Evolutionary conservation across 1,140 invertebrate species (phyloP), one percentile per base, ranked within the genome.

Genomic region (Drosophila ogumai): DNA sequence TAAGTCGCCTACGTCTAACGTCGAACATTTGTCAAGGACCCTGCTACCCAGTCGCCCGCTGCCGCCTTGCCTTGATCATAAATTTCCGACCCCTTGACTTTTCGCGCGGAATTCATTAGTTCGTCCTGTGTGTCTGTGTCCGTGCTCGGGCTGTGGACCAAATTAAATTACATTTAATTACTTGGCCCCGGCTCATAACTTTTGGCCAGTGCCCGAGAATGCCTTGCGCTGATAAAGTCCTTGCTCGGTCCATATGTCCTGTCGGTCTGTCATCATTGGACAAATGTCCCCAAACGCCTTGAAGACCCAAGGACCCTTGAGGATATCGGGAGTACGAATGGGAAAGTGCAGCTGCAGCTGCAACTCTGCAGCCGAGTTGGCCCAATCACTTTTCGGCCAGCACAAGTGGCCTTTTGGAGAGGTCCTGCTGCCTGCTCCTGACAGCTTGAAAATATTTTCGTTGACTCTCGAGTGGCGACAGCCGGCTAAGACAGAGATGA

Each of bases 111-210:
- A 90, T 90, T 90, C 85, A 90, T 90, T 90, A 90, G 86, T 81
- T 87, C 63, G 52, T 68, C 72, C 50, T 60, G 13, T 32, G 63
- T 13, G 47, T 36, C 63, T 47, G 58, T 12, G 47, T 63, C 31
- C 44, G 40, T 19, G 49, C 67, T 61, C 61, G 57, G 67, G 64
- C 65, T 81, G 63, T 65, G 65, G 69, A 58, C 66, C 71, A 90
- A 90, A 90, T 90, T 85, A 90, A 90, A 90, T 90, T 90, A 90
- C 86, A 60, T 90, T 90, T 90, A 90, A 90, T 90, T 90, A 84
- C 78, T 81, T 74, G 73, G 66, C 49, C 49, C 38, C 41, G 64
- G 64, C 65, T 85, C 86, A 90, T 90, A 90, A 90, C 78, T 73
- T 73, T 79, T 88, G 68, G 72, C 40, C 52, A 59, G 49, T 43